Percentiles rank a stretch among this genome's conserved stretches.
phyloP scores from a whole-genome alignment of 1,140 invertebrate genomes.

The Drosophila pallidifrons region DNA sequence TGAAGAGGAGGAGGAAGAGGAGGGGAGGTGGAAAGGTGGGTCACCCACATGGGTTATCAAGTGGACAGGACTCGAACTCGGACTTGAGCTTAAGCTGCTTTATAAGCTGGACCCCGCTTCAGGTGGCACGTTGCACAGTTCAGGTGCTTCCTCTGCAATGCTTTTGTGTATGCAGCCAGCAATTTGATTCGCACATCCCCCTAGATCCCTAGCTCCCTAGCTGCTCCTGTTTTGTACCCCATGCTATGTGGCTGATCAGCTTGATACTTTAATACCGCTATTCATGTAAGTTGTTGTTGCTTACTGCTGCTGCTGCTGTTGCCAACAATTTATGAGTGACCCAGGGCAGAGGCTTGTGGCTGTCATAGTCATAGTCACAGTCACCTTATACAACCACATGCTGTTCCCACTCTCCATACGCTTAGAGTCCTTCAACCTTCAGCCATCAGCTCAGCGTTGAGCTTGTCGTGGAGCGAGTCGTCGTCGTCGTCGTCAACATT shows the following conservation, averaged over 20 bases:
- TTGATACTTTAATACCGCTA: conserved; percentile 75
- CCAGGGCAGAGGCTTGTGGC: conserved; percentile 27
- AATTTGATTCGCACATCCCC: conserved; percentile 53
- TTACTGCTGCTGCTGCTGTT: conserved; percentile 14
- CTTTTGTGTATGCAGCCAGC: conserved; percentile 62
- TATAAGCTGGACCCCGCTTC: conserved; percentile 45
- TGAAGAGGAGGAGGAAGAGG: not conserved
- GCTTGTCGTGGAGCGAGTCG: conserved; percentile 33
- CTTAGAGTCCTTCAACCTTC: not conserved
- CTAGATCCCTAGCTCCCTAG: not conserved
- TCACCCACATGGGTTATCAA: conserved; percentile 7
- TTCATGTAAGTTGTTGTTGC: conserved; percentile 61
- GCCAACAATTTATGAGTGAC: conserved; percentile 66
- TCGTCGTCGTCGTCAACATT: conserved; percentile 40
- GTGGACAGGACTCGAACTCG: too few species aligned
- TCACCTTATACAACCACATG: not conserved
- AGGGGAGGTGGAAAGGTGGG: not conserved
- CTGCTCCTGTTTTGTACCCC: conserved; percentile 6
- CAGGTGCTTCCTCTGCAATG: conserved; percentile 17
- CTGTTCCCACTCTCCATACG: not conserved
- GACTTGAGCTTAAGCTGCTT: conserved; percentile 30
- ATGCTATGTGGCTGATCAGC: conserved; percentile 12
- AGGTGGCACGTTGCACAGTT: conserved; percentile 36
- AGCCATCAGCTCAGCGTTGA: not conserved
- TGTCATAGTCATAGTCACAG: conserved; percentile 14